Base-by-base conservation (phyloP, 1,140 invertebrate species). In the Drosophila tani region DNA sequence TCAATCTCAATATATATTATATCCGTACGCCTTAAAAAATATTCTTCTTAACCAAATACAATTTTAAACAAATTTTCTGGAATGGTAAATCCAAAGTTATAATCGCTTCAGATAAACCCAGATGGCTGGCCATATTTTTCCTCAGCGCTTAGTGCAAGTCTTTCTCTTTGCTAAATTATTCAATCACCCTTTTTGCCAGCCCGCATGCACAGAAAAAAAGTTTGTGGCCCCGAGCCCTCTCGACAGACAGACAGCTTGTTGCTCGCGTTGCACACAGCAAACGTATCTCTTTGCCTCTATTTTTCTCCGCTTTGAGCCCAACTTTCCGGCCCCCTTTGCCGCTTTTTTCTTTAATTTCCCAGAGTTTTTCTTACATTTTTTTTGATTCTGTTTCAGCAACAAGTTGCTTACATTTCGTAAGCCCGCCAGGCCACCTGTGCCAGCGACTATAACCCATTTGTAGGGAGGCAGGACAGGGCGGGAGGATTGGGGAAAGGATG, bases 371-470 rank as follows among this genome's bases (percentile, higher is more conserved):
- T 19, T 21, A 24, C 55, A 19, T 29, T 41, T 27, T 55, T 55
- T 60, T 62, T 53, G 9, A 75, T 64, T 49, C 71, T 64, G 59
- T 75, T 75, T 60, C 47, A 76, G 80, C 80, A 82, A 82, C 80
- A 73, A 82, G 80, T 82, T 78, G 80, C 80, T 78, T 69, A 77
- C 75, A 62, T 57, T 69, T 63, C 47, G 49, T 73, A 73, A 73
- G 51, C 67, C 45, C 60, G 73, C 51, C 75, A 62, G 65, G 55
- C 64, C 62, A 77, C 45, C 74, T 76, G 73, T 32, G 63, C 32
- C 71, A 45, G 12, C 29, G 68, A 67, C 41, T 67, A 55, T 62
- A 69, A 77, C 75, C 75, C 75, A 53, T 66, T 60, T 68, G 43
- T 14, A 27, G 24, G 43, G 50, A 24, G 7, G 11, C 2, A 9